phyloP scores from a whole-genome alignment of 2,797 vertebrate species.

The Lepidocolaptes lacrymiger region DNA sequence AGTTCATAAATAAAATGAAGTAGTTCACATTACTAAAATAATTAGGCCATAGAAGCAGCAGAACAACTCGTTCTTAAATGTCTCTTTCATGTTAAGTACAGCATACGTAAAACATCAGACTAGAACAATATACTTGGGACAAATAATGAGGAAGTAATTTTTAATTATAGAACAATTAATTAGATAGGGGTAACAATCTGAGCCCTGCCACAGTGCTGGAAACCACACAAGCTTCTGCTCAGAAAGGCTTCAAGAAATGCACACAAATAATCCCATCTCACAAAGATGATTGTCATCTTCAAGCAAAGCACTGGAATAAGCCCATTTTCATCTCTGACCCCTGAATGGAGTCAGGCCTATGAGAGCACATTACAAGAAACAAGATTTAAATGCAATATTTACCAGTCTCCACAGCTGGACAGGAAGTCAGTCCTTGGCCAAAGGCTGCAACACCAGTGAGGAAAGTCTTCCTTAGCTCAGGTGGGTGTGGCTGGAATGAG shows the following conservation, averaged over 20 bases:
- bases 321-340: not conserved
- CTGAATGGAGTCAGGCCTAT: not conserved
- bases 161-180: not conserved
- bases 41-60: not conserved
- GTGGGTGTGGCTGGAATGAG: not conserved
- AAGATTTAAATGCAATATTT: not conserved
- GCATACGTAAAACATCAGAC: accelerated
- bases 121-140: not conserved
- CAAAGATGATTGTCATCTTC: not conserved
- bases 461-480: not conserved
- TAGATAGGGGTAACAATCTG: not conserved
- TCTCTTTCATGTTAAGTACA: not conserved
- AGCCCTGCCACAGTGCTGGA: not conserved
- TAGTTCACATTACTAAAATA: not conserved
- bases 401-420: not conserved
- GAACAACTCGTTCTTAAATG: not conserved
- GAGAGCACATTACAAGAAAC: not conserved
- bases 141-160: not conserved
- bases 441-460: not conserved
- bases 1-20: slow-evolving; percentile 57
- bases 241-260: not conserved
- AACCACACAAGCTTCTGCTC: not conserved
- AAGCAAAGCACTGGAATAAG: not conserved
- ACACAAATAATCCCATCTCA: not conserved
- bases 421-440: not conserved